phyloP scores from a whole-genome alignment of 2,888 invertebrate species.

The Ectobius pallidus region DNA sequence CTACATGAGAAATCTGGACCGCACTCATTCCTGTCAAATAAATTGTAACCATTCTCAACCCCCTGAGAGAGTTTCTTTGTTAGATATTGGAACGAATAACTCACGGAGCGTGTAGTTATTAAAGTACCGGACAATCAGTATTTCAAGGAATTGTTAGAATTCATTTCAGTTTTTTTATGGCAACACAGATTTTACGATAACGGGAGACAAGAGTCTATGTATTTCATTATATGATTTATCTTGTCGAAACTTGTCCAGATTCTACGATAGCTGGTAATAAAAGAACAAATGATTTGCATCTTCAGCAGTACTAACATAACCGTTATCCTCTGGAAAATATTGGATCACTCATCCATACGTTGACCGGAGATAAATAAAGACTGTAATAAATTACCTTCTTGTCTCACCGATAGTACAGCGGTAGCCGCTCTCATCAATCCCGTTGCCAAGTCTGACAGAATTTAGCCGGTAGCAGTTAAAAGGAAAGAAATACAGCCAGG shows the following conservation, averaged over 20 bases:
- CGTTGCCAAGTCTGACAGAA: background rate
- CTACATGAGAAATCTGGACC: no score
- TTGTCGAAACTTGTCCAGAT: background rate
- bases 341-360: conserved; percentile 9
- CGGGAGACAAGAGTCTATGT: background rate
- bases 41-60: no score
- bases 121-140: background rate
- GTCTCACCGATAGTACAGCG: background rate
- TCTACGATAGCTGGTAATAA: background rate
- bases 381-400: conserved; percentile 2
- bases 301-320: background rate
- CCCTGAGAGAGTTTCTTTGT: no score
- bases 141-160: background rate
- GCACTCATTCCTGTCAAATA: no score
- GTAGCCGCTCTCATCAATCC: conserved; percentile 3
- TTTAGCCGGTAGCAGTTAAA: conserved; percentile 1
- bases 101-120: background rate
- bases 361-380: conserved; percentile 9
- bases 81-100: no score
- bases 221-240: background rate
- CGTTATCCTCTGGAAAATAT: conserved; percentile 10
- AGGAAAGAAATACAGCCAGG: no score
- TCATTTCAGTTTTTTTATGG: background rate
- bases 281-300: background rate
- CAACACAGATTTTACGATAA: background rate